phyloP scores from a whole-genome alignment of 2,888 invertebrate species.

The Oxyscelio sp. region DNA sequence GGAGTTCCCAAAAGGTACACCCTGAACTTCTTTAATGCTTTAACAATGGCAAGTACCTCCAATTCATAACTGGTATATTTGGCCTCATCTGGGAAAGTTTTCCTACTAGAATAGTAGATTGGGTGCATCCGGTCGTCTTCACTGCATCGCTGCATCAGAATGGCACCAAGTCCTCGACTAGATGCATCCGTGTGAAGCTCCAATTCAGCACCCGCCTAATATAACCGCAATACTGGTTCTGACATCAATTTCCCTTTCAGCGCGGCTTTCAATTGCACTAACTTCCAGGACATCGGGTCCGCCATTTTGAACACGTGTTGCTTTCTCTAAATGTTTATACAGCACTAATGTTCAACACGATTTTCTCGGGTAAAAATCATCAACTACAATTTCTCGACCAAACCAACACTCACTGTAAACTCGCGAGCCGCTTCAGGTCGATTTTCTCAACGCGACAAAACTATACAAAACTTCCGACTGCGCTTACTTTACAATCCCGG shows the following conservation, averaged over 20 bases:
- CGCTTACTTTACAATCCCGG: too few relatives aligned
- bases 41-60: conserved; percentile 75
- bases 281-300: too few relatives aligned
- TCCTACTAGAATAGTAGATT: not conserved
- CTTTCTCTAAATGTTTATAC: too few relatives aligned
- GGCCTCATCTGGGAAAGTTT: conserved; percentile 71
- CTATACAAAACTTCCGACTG: too few relatives aligned
- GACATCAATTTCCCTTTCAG: not conserved
- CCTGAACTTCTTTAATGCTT: conserved; percentile 73
- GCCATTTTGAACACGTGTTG: too few relatives aligned
- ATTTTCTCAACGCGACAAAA: too few relatives aligned
- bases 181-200: not conserved
- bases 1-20: not conserved
- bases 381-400: too few relatives aligned
- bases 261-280: too few relatives aligned
- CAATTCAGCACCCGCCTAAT: not conserved
- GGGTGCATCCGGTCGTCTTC: not conserved
- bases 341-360: too few relatives aligned
- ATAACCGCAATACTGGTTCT: not conserved
- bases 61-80: conserved; percentile 78
- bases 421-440: too few relatives aligned
- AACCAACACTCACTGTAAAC: too few relatives aligned
- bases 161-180: not conserved
- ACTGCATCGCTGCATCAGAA: not conserved
- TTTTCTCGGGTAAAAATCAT: too few relatives aligned